Evolutionary conservation across 2,888 invertebrate species (phyloP).

Genomic region (Dexiosoma caninum): DNA sequence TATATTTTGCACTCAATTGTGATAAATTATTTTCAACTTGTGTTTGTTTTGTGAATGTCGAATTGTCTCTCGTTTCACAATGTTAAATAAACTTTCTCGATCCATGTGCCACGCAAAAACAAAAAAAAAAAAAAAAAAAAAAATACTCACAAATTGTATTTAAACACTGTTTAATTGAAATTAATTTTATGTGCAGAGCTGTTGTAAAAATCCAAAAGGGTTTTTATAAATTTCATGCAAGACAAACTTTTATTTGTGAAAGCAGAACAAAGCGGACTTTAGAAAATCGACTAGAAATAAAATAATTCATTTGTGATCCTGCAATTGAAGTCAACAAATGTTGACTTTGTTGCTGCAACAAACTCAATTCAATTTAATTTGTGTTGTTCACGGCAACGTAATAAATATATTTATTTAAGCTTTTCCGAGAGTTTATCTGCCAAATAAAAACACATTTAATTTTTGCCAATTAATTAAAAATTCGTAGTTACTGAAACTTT

Average conservation of each 20-base stretch:
- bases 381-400: too few relatives aligned
- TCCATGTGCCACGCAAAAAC: too few relatives aligned
- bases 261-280: background rate
- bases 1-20: slow-evolving; percentile 13
- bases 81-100: background rate
- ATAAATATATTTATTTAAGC: too few relatives aligned
- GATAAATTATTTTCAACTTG: background rate
- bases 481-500: too few relatives aligned
- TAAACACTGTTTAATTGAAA: background rate
- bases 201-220: background rate
- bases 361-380: background rate
- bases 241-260: background rate
- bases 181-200: slow-evolving; percentile 15
- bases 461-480: too few relatives aligned
- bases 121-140: too few relatives aligned
- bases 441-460: too few relatives aligned
- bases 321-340: background rate
- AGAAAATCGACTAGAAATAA: background rate
- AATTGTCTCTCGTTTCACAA: background rate
- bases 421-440: too few relatives aligned
- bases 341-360: background rate
- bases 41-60: background rate
- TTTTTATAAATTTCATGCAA: background rate
- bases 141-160: background rate
- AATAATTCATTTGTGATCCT: background rate